phyloP scores from a whole-genome alignment of 2,797 vertebrate genomes.

The Erpetoichthys calabaricus region DNA sequence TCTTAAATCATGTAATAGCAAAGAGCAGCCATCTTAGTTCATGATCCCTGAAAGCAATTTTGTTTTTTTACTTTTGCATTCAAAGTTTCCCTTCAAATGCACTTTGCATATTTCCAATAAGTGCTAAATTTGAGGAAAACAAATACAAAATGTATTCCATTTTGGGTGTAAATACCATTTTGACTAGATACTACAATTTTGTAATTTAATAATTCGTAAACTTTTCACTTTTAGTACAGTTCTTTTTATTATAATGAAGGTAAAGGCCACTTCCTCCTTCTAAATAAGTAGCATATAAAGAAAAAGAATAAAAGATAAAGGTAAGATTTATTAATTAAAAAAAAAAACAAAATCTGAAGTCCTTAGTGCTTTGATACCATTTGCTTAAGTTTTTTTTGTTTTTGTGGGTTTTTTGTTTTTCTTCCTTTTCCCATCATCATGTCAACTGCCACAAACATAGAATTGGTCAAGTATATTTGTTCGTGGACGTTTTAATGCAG shows the following conservation, averaged over 20 bases:
- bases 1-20: constrained; percentile 26
- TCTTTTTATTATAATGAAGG: too few species aligned
- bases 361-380: constrained; percentile 48
- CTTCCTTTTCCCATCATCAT: not conserved
- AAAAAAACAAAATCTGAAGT: constrained; percentile 30
- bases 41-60: too few species aligned
- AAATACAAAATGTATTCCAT: not conserved
- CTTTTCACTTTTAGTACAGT: not conserved
- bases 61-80: too few species aligned
- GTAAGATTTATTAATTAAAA: not conserved
- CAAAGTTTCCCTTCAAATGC: too few species aligned
- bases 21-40: too few species aligned
- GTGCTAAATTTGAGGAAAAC: not conserved
- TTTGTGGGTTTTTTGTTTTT: constrained; percentile 11
- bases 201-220: not conserved
- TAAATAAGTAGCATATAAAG: not conserved
- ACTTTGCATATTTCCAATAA: not conserved
- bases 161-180: too few species aligned
- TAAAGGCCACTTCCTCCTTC: not conserved
- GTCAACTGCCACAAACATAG: not conserved
- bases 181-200: too few species aligned
- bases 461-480: not conserved
- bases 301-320: not conserved
- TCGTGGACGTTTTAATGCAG: constrained; percentile 2
- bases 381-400: constrained; percentile 32